Base-by-base conservation (phyloP, 2,113 vertebrate species). In the Spilogale gracilis region DNA sequence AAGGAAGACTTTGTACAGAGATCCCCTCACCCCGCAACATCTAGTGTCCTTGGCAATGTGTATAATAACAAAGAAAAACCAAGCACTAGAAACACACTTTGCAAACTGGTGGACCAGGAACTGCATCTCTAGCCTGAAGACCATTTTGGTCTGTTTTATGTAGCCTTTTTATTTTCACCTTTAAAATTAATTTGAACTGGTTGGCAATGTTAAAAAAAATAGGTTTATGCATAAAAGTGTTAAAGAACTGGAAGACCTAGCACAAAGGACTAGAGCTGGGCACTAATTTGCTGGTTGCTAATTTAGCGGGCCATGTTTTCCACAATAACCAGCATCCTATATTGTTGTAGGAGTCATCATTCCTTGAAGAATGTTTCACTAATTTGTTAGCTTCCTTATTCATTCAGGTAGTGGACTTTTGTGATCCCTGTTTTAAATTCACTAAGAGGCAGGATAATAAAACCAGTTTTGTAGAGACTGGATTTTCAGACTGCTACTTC, bases 271-370 rank as follows among this genome's bases (percentile, higher is more conserved):
- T 60, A 65, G 6, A 43, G 25, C 3, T 1, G 12, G 23, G 0
- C 20, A 45, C n/a, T 61, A 61, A 25, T 61, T 25, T 25, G 60
- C 23, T 27, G 9, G 45, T 1, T 43, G 7, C 1, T 30, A 25
- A 0, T 13, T 65, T 50, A 48, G 4, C 3, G 14, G 4, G 50
- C n/a, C 0, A 5, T 20, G 1, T 65, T 87, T 78, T 56, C 56
- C 32, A 45, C 1, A 43, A n/a, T 69, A 5, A 45, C 4, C n/a
- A 27, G 3, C 25, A 82, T 1, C 30, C 4, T 10, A 50, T 45
- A 4, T 23, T 79, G 58, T 20, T 50, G 63, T 1, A 11, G 23
- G 78, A 61, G 27, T 48, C 83, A 45, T 25, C 14, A 4, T 9
- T 76, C 3, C 63, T 84, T 38, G 45, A 71, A 38, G n/a, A 97